Conservation (phyloP, 2,797 vertebrate species). For the Phaenicophaeus curvirostris region DNA sequence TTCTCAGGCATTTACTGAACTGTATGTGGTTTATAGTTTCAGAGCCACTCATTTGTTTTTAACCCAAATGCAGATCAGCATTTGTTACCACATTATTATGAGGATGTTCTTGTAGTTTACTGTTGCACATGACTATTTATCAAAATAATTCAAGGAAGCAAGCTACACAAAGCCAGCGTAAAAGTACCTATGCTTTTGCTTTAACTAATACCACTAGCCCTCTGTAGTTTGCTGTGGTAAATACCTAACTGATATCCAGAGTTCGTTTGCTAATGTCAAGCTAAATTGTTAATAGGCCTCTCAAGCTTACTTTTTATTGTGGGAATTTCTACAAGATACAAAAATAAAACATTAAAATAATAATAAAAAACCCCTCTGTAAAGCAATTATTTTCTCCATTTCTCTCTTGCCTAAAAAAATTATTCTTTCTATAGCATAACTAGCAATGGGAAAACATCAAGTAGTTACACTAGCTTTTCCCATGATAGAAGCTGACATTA, state of each 20-base stretch:
- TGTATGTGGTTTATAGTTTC: neutral
- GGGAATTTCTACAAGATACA: neutral
- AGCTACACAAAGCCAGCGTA: neutral
- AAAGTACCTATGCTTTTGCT: neutral
- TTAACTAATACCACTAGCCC: neutral
- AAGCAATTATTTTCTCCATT: neutral
- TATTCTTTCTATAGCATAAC: neutral
- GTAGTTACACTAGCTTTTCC: neutral
- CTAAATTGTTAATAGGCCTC: neutral
- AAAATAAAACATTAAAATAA: neutral
- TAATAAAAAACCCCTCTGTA: neutral
- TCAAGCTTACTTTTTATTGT: neutral
- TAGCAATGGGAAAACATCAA: neutral
- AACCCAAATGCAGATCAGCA: neutral
- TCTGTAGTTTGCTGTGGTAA: neutral
- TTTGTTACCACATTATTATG: neutral
- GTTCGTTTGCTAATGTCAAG: neutral
- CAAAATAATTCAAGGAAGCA: neutral
- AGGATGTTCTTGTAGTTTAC: neutral
- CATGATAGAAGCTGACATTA: slow-evolving; percentile 36
- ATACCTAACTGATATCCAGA: neutral
- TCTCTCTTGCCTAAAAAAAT: neutral
- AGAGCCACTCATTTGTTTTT: neutral
- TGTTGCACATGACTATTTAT: neutral
- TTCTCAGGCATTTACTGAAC: neutral